A percentile compares a stretch with the other conserved stretches of the same genome.
Evolutionary conservation across 2,113 vertebrate species (phyloP).

Genomic region (Psittacula cyanocephala): DNA sequence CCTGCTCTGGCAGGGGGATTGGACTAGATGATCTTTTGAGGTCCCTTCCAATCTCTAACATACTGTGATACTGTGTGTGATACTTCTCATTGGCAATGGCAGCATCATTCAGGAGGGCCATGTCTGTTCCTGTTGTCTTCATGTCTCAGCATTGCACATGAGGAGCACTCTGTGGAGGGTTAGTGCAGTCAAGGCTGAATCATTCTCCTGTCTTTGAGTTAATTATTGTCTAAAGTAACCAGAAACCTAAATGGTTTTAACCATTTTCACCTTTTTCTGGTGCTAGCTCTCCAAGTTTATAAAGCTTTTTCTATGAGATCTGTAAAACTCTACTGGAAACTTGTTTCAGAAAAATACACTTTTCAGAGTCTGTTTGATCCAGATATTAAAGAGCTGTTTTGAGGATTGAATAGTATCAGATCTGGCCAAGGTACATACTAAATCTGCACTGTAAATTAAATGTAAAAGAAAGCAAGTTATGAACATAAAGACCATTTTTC

Average conservation of each 20-base stretch:
- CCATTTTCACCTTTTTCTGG: not conserved
- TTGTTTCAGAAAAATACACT: not conserved
- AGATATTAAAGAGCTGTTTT: not conserved
- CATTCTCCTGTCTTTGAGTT: not conserved
- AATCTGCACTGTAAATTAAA: not conserved
- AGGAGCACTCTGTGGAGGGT: not conserved
- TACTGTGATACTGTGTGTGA: too few species aligned
- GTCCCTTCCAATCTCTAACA: too few species aligned
- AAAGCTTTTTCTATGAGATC: not conserved
- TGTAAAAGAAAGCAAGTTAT: not conserved
- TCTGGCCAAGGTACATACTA: not conserved
- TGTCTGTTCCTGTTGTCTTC: not conserved
- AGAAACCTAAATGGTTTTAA: not conserved
- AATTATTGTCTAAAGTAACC: not conserved
- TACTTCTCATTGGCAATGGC: not conserved
- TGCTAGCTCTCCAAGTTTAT: not conserved
- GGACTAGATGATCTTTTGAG: too few species aligned
- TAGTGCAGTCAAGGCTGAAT: too few species aligned
- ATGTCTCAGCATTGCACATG: not conserved
- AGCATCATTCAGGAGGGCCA: not conserved
- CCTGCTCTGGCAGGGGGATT: too few species aligned
- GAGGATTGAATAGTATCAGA: not conserved
- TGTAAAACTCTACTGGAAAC: not conserved
- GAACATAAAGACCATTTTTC: not conserved
- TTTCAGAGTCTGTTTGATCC: not conserved